Conservation (phyloP, 2,888 invertebrate genomes). For the Drosophila affinis region DNA sequence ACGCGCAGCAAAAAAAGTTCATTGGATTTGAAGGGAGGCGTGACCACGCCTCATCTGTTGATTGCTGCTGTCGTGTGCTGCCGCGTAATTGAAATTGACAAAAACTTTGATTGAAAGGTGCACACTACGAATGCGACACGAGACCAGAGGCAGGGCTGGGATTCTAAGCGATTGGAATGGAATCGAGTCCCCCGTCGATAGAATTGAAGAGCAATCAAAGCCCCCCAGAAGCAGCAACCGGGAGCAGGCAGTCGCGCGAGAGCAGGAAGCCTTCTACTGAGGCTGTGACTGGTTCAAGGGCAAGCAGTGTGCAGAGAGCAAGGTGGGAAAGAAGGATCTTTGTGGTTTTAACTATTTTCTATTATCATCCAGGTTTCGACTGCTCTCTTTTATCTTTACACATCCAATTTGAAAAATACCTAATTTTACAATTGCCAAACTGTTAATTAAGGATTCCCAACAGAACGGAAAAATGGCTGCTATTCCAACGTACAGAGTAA, state of each 20-base stretch:
- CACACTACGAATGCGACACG: conserved; percentile 23
- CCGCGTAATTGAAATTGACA: conserved; percentile 55
- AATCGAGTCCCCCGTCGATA: conserved; percentile 9
- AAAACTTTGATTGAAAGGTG: conserved; percentile 63
- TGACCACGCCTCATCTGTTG: conserved; percentile 20
- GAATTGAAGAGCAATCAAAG: conserved; percentile 28
- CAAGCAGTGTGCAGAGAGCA: background rate
- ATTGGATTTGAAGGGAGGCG: conserved; percentile 25
- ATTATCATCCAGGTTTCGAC: too few species aligned
- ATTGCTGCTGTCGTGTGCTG: conserved; percentile 50
- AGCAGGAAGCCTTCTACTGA: conserved; percentile 11
- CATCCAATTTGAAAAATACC: conserved; percentile 13
- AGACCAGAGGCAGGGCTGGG: conserved; percentile 2
- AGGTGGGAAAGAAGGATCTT: too few species aligned
- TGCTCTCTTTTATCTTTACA: background rate
- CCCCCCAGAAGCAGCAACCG: background rate
- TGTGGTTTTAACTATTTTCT: too few species aligned
- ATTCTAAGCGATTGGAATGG: conserved; percentile 5
- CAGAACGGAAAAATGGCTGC: too few species aligned
- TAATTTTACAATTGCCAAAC: conserved; percentile 10
- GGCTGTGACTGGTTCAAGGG: conserved; percentile 6
- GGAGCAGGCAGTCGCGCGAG: background rate
- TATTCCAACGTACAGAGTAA: too few species aligned
- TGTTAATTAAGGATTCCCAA: too few species aligned
- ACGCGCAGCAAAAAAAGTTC: conserved; percentile 11